These are phyloP conservation scores for Crypturellus undulatus DNA, from an alignment of 2,113 vertebrate species.

Conservation along the genomic window DNA sequence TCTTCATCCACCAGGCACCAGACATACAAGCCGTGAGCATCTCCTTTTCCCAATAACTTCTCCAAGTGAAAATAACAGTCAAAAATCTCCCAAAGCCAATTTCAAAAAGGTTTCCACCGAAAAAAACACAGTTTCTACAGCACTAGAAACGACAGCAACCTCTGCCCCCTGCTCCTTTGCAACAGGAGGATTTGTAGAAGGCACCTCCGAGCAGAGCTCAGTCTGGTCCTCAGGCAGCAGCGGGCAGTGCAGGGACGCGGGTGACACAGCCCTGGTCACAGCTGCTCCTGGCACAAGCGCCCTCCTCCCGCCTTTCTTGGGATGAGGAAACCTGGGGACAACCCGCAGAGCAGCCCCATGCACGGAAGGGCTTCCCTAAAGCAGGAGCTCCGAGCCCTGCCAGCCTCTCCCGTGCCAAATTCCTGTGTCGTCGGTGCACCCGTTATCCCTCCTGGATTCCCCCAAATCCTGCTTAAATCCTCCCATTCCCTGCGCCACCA, in stretches of 20 bases:
- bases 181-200: accelerated
- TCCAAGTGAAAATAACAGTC: background rate
- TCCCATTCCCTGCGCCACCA: background rate
- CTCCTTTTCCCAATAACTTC: background rate
- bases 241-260: background rate
- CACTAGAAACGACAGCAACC: accelerated
- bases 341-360: accelerated
- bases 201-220: background rate
- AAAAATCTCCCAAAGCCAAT: background rate
- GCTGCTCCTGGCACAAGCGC: background rate
- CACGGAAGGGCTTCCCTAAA: background rate
- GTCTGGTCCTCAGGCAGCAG: background rate
- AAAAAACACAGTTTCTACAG: background rate
- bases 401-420: background rate
- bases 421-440: accelerated
- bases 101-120: background rate
- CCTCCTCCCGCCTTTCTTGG: accelerated
- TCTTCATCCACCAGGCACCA: background rate
- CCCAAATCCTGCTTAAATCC: background rate
- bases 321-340: background rate
- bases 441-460: too few relatives aligned
- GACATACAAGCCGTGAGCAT: accelerated
- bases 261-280: background rate
- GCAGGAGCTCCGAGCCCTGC: accelerated
- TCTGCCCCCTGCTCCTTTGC: background rate